phyloP scores from a whole-genome alignment of 2,797 vertebrate species.

The Syndactyla subalaris region DNA sequence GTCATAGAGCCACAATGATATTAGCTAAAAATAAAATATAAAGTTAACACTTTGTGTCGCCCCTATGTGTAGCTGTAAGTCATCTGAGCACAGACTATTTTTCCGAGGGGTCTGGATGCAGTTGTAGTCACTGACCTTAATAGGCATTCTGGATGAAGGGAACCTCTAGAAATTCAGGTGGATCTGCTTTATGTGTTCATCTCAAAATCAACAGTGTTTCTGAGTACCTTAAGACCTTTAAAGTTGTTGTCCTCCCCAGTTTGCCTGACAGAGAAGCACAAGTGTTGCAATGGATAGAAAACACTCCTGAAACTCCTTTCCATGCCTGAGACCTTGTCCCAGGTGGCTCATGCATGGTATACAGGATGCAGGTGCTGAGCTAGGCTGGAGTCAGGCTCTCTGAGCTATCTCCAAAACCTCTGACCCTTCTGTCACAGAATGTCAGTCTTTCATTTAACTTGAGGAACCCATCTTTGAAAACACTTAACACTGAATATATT shows the following conservation, averaged over 20 bases:
- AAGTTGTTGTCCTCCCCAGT: not conserved
- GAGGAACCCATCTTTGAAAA: not conserved
- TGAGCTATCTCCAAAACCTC: not conserved
- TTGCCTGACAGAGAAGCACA: not conserved
- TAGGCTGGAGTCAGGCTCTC: not conserved
- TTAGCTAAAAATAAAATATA: not conserved
- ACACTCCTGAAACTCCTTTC: not conserved
- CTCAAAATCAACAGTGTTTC: not conserved
- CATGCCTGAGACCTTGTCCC: fast-evolving
- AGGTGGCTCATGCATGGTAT: fast-evolving
- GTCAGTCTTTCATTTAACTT: not conserved
- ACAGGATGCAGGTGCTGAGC: not conserved
- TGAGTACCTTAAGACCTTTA: not conserved
- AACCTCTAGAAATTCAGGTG: not conserved
- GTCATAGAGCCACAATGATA: not conserved
- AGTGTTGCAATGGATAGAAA: not conserved
- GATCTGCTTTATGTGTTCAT: not conserved
- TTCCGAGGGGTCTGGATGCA: not conserved
- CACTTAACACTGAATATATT: not conserved
- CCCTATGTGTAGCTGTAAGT: not conserved
- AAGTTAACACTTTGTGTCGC: not conserved
- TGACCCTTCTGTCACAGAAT: not conserved
- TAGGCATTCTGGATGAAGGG: not conserved
- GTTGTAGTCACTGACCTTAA: not conserved
- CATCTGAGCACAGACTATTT: not conserved